phyloP scores from a whole-genome alignment of 2,888 invertebrate species.

The Pollenia amentaria region DNA sequence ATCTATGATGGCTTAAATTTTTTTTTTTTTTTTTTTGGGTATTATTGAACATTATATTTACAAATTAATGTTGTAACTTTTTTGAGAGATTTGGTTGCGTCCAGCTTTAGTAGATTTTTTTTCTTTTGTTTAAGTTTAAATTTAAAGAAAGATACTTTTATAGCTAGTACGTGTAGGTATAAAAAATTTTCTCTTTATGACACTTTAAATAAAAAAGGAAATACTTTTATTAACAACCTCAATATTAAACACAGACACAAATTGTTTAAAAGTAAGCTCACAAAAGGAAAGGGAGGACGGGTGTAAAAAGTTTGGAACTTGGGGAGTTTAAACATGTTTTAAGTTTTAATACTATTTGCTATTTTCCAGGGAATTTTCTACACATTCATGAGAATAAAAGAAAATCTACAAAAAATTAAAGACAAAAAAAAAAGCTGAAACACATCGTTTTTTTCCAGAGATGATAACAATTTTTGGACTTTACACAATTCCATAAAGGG shows the following conservation, averaged over 20 bases:
- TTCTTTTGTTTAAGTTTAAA: no score
- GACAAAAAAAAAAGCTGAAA: background rate
- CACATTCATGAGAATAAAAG: background rate
- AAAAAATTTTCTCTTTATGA: constrained; percentile 38
- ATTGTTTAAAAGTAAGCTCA: no score
- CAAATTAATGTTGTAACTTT: constrained; percentile 4
- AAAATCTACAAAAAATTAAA: background rate
- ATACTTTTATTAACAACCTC: background rate
- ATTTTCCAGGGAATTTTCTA: background rate
- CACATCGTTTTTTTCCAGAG: constrained; percentile 40
- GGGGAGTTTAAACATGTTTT: constrained; percentile 33
- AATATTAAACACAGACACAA: background rate
- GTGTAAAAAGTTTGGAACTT: background rate
- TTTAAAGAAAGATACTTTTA: no score
- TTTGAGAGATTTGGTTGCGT: background rate
- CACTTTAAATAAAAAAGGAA: constrained; percentile 29
- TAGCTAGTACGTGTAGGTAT: background rate
- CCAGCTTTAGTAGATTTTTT: background rate
- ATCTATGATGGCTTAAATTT: background rate
- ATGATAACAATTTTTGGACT: constrained; percentile 66
- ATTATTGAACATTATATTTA: background rate
- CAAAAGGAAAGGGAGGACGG: background rate
- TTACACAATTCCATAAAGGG: constrained; percentile 75
- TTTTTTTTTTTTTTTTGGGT: background rate
- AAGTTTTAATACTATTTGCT: constrained; percentile 22